phyloP scores from a whole-genome alignment of 2,113 vertebrate genomes.

The Podiceps cristatus region DNA sequence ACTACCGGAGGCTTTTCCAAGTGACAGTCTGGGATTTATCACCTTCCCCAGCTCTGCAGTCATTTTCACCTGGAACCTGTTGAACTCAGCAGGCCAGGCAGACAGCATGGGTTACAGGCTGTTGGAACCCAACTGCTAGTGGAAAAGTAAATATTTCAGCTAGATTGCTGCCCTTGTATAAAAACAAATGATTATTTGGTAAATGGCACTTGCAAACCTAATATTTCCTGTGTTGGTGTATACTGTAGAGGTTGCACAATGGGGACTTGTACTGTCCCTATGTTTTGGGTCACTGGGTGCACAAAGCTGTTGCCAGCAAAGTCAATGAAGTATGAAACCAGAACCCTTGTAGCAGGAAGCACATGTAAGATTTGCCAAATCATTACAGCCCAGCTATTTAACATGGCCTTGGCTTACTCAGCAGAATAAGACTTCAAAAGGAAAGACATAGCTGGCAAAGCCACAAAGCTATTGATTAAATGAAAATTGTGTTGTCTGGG shows the following conservation, averaged over 20 bases:
- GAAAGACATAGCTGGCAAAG: conserved; percentile 52
- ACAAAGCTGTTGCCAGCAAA: conserved; percentile 37
- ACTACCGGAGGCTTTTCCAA: neutral
- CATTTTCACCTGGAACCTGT: conserved; percentile 49
- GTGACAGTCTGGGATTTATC: conserved; percentile 49
- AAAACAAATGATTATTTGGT: conserved; percentile 47
- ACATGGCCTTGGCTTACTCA: conserved; percentile 61
- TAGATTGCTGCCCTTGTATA: conserved; percentile 1
- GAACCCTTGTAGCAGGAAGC: conserved; percentile 38
- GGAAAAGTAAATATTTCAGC: conserved; percentile 39
- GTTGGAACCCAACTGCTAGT: conserved; percentile 13
- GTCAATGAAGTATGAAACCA: conserved; percentile 64
- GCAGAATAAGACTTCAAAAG: conserved; percentile 51
- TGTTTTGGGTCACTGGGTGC: conserved; percentile 45
- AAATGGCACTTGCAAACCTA: conserved; percentile 52
- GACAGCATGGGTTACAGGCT: conserved; percentile 9
- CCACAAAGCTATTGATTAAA: conserved; percentile 63
- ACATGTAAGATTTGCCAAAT: conserved; percentile 62
- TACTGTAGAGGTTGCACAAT: conserved; percentile 55
- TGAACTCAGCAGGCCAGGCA: conserved; percentile 36
- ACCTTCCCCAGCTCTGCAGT: neutral
- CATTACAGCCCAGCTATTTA: conserved; percentile 61
- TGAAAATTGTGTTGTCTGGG: conserved; percentile 21
- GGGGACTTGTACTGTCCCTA: conserved; percentile 24
- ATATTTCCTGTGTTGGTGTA: conserved; percentile 43